These are phyloP conservation scores for Pan paniscus DNA, from an alignment of 2,113 vertebrate genomes.

Conservation along the genomic window DNA sequence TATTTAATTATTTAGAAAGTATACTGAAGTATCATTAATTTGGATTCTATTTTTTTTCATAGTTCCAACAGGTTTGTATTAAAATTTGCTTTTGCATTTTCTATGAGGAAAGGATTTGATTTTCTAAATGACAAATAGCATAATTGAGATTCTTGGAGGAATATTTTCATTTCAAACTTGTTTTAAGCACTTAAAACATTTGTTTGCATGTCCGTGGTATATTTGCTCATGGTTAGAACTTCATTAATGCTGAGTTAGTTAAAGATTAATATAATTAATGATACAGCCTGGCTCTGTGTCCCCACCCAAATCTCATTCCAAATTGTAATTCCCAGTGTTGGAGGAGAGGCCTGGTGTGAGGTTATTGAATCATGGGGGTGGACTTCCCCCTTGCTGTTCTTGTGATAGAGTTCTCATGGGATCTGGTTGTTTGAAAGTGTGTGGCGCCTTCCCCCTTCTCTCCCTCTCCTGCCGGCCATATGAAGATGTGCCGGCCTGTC, in stretches of 20 bases:
- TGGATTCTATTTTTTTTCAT: not conserved
- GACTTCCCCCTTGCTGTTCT: no score
- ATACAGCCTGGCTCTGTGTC: no score
- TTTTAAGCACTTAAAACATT: not conserved
- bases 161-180: constrained; percentile 1
- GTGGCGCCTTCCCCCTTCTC: no score
- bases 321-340: no score
- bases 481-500: no score
- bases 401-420: no score
- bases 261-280: not conserved
- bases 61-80: not conserved
- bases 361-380: no score
- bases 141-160: not conserved
- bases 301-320: no score
- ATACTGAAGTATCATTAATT: not conserved
- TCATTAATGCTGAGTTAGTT: not conserved
- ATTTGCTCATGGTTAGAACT: not conserved
- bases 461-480: no score
- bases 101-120: not conserved
- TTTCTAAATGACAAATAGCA: not conserved
- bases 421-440: no score
- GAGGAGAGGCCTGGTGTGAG: no score
- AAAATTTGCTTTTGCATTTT: not conserved
- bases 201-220: not conserved
- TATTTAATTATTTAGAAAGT: not conserved